Base-by-base conservation (phyloP, 2,888 invertebrate genomes). In the Bombylius discolor region DNA sequence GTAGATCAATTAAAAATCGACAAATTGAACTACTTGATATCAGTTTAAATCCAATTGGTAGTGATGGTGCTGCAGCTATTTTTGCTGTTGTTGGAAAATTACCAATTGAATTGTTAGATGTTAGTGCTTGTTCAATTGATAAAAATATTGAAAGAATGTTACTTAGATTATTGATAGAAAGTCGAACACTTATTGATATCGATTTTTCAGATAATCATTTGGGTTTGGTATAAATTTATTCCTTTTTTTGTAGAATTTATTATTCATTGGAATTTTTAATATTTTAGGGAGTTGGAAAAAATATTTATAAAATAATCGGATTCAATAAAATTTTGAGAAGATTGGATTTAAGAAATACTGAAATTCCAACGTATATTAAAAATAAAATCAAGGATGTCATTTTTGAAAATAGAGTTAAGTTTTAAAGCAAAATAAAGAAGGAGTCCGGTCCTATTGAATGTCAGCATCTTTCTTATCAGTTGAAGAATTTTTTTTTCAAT, bases 41-140 rank as follows among this genome's bases (percentile, higher is more conserved):
- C 4, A 65, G 72, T 5, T 55, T 72, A 31, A 74, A 74, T 65
- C 73, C 73, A n/a, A 71, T 74, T 36, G 66, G 68, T 47, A 70
- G 71, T 13, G 73, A 73, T 56, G 74, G 74, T 4, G 68, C 68
- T 1, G 69, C 69, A 1, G 68, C 70, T 45, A 67, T 74, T 53
- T 68, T 73, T 55, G 62, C 69, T 3, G 63, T 64, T 9, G 57
- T 71, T 5, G 62, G 64, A 14, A 51, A 58, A 33, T 62, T 72
- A 57, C 68, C 70, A 12, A 63, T 73, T 7, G 62, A 62, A 47
- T 53, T 61, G 31, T 57, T 74, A 12, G 68, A 74, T 56, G 9
- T 74, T 13, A 66, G 69, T 39, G 67, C 67, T 23, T 74, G 74
- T 56, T 65, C 65, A 5, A 63, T 74, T 11, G 65, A 63, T 4